A percentile compares a stretch with the other conserved stretches of the same genome.
Evolutionary conservation across 2,797 vertebrate species (phyloP).

Genomic region (Pangasius sanitwongsei): DNA sequence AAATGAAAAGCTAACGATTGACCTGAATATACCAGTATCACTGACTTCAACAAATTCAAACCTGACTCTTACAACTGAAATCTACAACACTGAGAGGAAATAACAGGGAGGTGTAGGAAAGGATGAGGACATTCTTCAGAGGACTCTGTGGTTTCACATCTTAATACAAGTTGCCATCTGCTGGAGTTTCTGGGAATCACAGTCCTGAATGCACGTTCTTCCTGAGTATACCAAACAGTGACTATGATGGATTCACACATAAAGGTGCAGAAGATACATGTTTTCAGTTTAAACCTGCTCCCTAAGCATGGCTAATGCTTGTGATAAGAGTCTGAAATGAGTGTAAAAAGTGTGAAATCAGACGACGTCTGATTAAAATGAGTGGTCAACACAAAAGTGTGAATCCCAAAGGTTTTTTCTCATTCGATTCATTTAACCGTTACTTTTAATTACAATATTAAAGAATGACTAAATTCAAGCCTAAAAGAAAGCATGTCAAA

Average conservation of each 20-base stretch:
- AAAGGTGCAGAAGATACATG: background rate
- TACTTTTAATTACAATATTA: background rate
- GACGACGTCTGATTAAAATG: background rate
- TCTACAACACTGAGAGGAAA: background rate
- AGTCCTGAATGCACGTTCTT: background rate
- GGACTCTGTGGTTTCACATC: conserved; percentile 43
- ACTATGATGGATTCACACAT: background rate
- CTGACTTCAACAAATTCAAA: too few relatives aligned
- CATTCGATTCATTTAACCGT: background rate
- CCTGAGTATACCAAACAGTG: background rate
- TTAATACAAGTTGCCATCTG: conserved; percentile 74
- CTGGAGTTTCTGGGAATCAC: conserved; percentile 60
- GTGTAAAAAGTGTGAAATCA: background rate
- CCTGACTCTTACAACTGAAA: background rate
- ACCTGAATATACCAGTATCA: background rate
- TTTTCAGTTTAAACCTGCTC: background rate
- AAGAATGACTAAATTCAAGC: background rate
- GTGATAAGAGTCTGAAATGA: background rate
- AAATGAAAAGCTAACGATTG: background rate
- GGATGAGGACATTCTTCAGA: background rate
- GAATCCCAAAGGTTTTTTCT: background rate
- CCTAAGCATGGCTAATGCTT: background rate
- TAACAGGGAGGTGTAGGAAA: background rate
- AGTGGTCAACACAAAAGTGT: background rate
- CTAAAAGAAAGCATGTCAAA: background rate